Evolutionary conservation across 1,140 invertebrate genomes (phyloP).

Genomic region (Mactra quadrangularis): DNA sequence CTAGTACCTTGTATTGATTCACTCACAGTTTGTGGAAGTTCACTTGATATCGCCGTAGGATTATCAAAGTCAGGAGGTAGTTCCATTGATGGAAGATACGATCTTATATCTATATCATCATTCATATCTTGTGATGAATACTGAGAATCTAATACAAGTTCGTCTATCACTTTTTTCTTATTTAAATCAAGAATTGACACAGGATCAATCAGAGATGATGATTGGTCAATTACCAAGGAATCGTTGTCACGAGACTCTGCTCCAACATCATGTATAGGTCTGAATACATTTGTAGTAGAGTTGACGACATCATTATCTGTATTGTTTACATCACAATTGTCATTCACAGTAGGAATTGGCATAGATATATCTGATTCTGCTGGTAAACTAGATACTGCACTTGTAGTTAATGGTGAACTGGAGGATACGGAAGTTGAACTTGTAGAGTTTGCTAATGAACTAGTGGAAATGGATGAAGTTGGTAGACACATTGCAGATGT

Average conservation of each 20-base stretch:
- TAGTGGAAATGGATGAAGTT: neutral
- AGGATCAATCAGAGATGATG: neutral
- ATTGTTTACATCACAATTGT: neutral
- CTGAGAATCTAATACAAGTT: constrained; percentile 18
- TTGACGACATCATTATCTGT: neutral
- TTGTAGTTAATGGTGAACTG: neutral
- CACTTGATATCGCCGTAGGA: too few relatives aligned
- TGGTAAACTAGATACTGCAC: neutral
- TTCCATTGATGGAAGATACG: neutral
- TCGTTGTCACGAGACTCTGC: neutral
- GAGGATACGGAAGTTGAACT: too few relatives aligned
- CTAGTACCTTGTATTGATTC: too few relatives aligned
- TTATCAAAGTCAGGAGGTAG: neutral
- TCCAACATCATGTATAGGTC: neutral
- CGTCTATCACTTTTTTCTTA: neutral
- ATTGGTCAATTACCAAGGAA: neutral
- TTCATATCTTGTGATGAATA: constrained; percentile 5
- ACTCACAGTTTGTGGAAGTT: too few relatives aligned
- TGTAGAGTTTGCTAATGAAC: too few relatives aligned
- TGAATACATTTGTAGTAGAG: neutral
- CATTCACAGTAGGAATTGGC: neutral
- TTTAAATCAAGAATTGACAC: constrained; percentile 10
- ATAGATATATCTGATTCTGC: neutral
- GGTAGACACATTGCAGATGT: too few relatives aligned
- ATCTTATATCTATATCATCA: constrained; percentile 20